Evolutionary conservation across 2,113 vertebrate species (phyloP).

Genomic region (Axis porcinus): DNA sequence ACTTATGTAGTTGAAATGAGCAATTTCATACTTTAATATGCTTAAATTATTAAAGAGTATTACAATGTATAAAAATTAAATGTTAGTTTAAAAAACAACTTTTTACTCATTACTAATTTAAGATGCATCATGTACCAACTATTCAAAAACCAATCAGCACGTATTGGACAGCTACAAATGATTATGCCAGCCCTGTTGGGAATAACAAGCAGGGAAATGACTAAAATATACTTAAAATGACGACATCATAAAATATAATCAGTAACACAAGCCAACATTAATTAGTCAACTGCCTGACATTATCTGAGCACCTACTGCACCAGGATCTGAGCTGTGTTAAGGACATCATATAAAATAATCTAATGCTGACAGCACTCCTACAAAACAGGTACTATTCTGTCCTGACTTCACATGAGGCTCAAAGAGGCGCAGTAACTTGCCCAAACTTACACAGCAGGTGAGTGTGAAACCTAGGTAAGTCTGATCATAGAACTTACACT

Average conservation of each 20-base stretch:
- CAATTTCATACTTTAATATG: neutral
- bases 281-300: neutral
- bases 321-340: neutral
- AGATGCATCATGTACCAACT: neutral
- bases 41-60: neutral
- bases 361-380: neutral
- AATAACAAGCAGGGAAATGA: neutral
- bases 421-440: neutral
- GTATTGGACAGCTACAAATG: neutral
- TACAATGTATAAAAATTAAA: neutral
- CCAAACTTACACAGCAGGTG: neutral
- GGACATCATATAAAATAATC: neutral
- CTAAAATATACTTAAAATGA: neutral
- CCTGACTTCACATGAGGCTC: neutral
- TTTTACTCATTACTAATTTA: constrained; percentile 3
- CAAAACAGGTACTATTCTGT: neutral
- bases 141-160: neutral
- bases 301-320: neutral
- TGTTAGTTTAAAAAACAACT: neutral
- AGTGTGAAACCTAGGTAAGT: neutral
- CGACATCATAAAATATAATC: neutral
- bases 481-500: neutral
- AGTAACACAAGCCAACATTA: neutral
- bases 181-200: neutral
- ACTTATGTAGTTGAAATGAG: neutral